These are phyloP conservation scores for Clarias fuscus DNA, from an alignment of 2,797 vertebrate genomes.

Conservation along the genomic window DNA sequence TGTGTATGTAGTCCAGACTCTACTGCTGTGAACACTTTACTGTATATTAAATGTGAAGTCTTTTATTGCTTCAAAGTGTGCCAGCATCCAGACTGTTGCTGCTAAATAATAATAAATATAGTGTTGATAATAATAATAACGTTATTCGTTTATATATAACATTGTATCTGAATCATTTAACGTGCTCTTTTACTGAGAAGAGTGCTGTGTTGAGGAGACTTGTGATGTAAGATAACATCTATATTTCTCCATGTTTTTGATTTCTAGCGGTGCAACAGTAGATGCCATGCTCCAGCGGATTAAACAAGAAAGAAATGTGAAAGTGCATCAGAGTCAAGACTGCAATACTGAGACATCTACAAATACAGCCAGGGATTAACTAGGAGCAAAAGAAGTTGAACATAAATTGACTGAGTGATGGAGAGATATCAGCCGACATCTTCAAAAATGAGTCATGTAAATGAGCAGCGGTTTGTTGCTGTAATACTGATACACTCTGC, in stretches of 20 bases:
- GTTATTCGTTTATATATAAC: not conserved
- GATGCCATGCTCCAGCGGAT: conserved; percentile 44
- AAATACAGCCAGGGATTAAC: conserved; percentile 14
- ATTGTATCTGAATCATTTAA: not conserved
- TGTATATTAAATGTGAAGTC: conserved; percentile 9
- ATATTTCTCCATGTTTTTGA: conserved; percentile 42
- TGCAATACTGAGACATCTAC: not conserved
- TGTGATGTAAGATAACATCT: conserved; percentile 42
- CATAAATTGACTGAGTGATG: not conserved
- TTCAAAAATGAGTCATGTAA: not conserved
- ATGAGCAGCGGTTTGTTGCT: not conserved
- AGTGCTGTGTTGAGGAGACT: not conserved
- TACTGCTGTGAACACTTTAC: conserved; percentile 13
- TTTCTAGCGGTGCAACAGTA: conserved; percentile 45
- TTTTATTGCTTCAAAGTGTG: not conserved
- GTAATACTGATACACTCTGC: not conserved
- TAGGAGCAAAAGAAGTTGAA: not conserved
- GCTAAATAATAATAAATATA: conserved; percentile 19
- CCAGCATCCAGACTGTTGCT: not conserved
- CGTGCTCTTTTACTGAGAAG: not conserved
- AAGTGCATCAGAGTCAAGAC: not conserved
- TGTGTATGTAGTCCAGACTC: conserved; percentile 14
- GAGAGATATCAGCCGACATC: not conserved
- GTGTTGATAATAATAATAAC: not conserved
- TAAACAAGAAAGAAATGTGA: conserved; percentile 30